Evolutionary conservation across 23 tunicate species (phyloP).

Genomic region (Oikopleura vanhoeffeni): DNA sequence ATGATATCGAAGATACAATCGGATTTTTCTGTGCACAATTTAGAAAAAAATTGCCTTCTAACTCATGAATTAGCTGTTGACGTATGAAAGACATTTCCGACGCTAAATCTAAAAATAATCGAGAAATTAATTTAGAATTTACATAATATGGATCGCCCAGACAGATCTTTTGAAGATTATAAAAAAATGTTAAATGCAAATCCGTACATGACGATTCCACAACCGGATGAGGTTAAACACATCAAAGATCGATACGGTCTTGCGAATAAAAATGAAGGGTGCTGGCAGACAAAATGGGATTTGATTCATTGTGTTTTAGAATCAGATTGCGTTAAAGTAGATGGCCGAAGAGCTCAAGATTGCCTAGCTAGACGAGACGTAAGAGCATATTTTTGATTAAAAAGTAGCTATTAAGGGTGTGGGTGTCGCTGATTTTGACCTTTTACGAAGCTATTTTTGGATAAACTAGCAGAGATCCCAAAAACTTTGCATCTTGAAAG

Average conservation of each 20-base stretch:
- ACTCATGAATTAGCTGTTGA: too few species aligned
- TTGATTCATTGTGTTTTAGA: neutral
- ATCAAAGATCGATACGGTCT: neutral
- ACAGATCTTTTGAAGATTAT: neutral
- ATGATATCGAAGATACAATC: neutral
- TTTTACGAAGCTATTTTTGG: too few species aligned
- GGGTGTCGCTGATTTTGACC: too few species aligned
- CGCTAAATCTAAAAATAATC: too few species aligned
- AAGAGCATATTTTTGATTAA: too few species aligned
- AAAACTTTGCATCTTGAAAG: too few species aligned
- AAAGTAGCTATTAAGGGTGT: too few species aligned
- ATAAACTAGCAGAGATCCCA: too few species aligned
- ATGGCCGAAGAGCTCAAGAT: neutral
- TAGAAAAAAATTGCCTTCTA: neutral
- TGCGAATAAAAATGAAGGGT: neutral
- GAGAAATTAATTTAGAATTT: too few species aligned
- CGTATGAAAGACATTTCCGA: too few species aligned
- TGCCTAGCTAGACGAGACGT: neutral
- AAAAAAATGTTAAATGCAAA: neutral
- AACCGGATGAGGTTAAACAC: neutral
- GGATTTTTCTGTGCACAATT: neutral
- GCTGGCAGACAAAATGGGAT: neutral
- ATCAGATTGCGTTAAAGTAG: neutral
- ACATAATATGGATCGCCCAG: too few species aligned
- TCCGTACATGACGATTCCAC: neutral